phyloP scores from a whole-genome alignment of 2,113 vertebrate species.

The Pseudopodoces humilis region DNA sequence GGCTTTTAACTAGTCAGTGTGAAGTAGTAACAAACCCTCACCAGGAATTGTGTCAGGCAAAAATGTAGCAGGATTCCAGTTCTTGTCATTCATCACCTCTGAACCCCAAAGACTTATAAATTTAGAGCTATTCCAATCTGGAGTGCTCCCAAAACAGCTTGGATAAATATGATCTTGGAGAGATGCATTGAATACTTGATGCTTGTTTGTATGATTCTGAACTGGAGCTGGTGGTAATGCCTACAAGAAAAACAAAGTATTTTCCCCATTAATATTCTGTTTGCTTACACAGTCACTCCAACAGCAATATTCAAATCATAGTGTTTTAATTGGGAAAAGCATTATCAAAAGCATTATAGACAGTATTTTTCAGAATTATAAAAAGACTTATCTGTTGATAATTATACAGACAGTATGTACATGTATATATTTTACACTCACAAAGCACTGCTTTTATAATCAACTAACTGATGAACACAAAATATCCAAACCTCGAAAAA shows the following conservation, averaged over 20 bases:
- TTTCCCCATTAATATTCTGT: conserved; percentile 59
- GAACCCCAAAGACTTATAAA: conserved; percentile 97
- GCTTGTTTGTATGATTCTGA: conserved; percentile 90
- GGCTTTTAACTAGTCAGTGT: conserved; percentile 10
- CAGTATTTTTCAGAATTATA: neutral
- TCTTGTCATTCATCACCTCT: conserved; percentile 93
- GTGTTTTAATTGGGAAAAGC: neutral
- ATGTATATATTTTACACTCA: neutral
- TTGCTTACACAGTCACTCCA: conserved; percentile 33
- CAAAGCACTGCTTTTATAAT: neutral
- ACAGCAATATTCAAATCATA: conserved; percentile 18
- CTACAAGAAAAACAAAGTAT: conserved; percentile 72
- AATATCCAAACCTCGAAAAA: neutral
- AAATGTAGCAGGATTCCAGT: conserved; percentile 92
- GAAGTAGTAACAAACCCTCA: conserved; percentile 73
- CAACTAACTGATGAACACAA: neutral
- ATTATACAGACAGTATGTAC: neutral
- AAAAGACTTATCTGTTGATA: neutral
- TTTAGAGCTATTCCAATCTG: conserved; percentile 95
- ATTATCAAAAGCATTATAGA: neutral
- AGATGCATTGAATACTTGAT: conserved; percentile 90
- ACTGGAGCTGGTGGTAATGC: conserved; percentile 87
- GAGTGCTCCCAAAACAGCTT: conserved; percentile 88
- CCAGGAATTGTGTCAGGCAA: conserved; percentile 92
- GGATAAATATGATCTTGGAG: conserved; percentile 95